Conservation (phyloP, 2,888 invertebrate genomes). For the Girardia tigrina region DNA sequence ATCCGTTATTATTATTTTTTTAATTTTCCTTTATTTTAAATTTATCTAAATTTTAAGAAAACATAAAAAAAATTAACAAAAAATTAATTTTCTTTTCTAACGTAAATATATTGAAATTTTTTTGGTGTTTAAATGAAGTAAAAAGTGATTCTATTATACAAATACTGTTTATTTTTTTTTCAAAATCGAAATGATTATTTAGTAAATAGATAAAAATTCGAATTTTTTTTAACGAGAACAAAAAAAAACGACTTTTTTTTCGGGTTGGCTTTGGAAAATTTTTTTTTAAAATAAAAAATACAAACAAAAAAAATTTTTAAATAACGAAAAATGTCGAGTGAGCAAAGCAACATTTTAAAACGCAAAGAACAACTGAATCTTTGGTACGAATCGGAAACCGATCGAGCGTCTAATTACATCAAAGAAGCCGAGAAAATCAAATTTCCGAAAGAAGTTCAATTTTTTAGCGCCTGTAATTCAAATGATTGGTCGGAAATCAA, state of each 20-base stretch:
- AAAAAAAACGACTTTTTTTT: no score
- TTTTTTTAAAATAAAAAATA: no score
- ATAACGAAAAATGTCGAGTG: background rate
- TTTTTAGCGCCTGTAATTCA: conserved; percentile 12
- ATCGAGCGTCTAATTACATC: conserved; percentile 3
- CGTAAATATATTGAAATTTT: background rate
- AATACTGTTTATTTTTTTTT: conserved; percentile 16
- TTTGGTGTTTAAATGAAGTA: background rate
- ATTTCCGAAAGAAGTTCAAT: conserved; percentile 26
- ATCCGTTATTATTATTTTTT: no score
- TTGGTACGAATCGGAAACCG: conserved; percentile 6
- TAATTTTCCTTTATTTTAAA: no score
- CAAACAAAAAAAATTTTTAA: background rate
- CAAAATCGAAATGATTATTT: conserved; percentile 16
- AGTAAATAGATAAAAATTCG: no score
- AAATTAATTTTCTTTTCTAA: background rate
- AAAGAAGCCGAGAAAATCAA: conserved; percentile 19
- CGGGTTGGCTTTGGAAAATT: no score
- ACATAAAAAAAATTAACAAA: no score
- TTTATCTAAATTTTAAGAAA: no score
- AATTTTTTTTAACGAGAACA: no score
- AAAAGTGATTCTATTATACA: conserved; percentile 23
- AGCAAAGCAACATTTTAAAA: conserved; percentile 7
- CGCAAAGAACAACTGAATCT: conserved; percentile 18
- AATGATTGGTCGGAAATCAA: conserved; percentile 24